A percentile compares a stretch with the other conserved stretches of the same genome.
These are phyloP conservation scores for Pseudomugil tenellus DNA, from an alignment of 2,797 vertebrate genomes.

Conservation along the genomic window DNA sequence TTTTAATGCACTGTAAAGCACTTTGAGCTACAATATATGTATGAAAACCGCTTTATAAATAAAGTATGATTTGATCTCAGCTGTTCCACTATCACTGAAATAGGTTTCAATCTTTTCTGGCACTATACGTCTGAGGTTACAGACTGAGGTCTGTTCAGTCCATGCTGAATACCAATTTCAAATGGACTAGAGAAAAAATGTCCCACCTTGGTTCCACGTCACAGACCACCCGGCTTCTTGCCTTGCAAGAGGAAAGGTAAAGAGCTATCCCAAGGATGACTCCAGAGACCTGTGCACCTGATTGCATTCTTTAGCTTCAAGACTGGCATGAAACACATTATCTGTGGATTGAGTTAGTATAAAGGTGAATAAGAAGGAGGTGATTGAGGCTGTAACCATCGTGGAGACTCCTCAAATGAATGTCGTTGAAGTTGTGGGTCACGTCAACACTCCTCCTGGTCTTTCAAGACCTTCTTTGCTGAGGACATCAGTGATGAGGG, in stretches of 20 bases:
- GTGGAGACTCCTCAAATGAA: conserved; percentile 96
- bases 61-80: too few species aligned
- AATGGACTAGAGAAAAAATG: too few species aligned
- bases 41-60: too few species aligned
- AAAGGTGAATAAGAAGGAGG: conserved; percentile 99
- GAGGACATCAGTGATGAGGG: conserved; percentile 97
- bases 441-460: conserved; percentile 92
- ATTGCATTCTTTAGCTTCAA: conserved; percentile 97
- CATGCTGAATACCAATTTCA: too few species aligned
- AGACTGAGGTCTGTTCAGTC: too few species aligned
- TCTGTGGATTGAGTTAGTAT: conserved; percentile 90
- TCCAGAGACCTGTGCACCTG: conserved; percentile 93
- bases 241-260: conserved; percentile 98
- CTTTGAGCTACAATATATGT: too few species aligned
- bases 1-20: too few species aligned
- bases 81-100: too few species aligned
- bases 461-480: conserved; percentile 97
- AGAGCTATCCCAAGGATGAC: conserved; percentile 98
- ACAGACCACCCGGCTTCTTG: conserved; percentile 95
- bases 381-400: conserved; percentile 95
- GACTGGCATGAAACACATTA: conserved; percentile 99
- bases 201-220: conserved; percentile 97
- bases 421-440: conserved; percentile 92
- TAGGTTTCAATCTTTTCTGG: too few species aligned
- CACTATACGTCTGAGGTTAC: too few species aligned